Percentiles rank a stretch among this genome's conserved stretches.
Conservation (phyloP, 2,888 invertebrate genomes). For the Lissocephala sabroskyi region DNA sequence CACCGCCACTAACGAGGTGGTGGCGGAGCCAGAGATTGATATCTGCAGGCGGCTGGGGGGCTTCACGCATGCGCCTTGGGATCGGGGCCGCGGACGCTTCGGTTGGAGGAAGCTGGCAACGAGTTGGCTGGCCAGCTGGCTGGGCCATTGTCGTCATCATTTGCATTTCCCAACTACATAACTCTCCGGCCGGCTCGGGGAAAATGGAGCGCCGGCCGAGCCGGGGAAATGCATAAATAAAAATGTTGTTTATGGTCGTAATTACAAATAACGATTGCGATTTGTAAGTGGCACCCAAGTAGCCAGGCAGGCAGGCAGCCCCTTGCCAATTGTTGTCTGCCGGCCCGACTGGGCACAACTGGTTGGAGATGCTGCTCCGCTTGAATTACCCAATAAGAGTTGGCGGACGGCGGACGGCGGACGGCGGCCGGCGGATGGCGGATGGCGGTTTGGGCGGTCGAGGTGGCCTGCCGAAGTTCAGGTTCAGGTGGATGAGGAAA, state of each 20-base stretch:
- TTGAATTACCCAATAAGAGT: slow-evolving; percentile 6
- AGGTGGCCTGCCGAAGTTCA: slow-evolving; percentile 55
- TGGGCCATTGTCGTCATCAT: slow-evolving; percentile 31
- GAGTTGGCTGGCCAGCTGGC: not conserved
- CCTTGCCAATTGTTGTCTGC: slow-evolving; percentile 4
- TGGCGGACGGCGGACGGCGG: slow-evolving; percentile 14
- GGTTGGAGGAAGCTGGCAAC: slow-evolving; percentile 7
- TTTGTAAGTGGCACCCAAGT: slow-evolving; percentile 8
- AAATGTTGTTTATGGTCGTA: slow-evolving; percentile 54
- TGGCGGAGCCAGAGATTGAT: slow-evolving; percentile 27
- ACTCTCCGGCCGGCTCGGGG: slow-evolving; percentile 27
- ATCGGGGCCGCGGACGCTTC: slow-evolving; percentile 20
- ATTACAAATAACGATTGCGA: slow-evolving; percentile 38
- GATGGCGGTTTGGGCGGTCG: slow-evolving; percentile 29
- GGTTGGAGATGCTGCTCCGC: slow-evolving; percentile 14
- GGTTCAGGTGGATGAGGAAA: slow-evolving; percentile 67
- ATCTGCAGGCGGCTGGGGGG: slow-evolving; percentile 23
- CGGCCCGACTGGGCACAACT: slow-evolving; percentile 3
- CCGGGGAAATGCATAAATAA: slow-evolving; percentile 39
- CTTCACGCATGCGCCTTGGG: slow-evolving; percentile 5
- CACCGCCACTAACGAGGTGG: not conserved
- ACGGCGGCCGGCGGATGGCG: no score
- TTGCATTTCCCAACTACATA: slow-evolving; percentile 37
- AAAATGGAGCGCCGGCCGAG: slow-evolving; percentile 45
- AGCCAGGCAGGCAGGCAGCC: slow-evolving; percentile 7